phyloP scores from a whole-genome alignment of 1,140 invertebrate genomes.

The Drosophila kikkawai region DNA sequence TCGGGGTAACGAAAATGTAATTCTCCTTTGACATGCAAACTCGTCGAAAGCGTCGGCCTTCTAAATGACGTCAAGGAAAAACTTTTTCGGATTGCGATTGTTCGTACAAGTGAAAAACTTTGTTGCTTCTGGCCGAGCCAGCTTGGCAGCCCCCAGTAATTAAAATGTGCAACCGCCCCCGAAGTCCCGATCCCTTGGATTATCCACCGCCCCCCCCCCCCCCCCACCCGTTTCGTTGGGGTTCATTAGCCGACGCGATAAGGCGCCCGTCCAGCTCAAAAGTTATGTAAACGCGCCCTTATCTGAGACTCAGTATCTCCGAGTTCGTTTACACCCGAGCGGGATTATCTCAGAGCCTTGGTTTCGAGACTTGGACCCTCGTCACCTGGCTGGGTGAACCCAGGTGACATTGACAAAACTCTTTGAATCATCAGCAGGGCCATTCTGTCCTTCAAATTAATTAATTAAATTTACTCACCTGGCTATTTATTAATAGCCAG shows the following conservation, averaged over 20 bases:
- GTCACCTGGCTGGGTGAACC: not conserved
- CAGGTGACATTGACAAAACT: slow-evolving; percentile 24
- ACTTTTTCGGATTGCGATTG: slow-evolving; percentile 41
- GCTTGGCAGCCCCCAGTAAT: slow-evolving; percentile 37
- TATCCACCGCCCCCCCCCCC: no score
- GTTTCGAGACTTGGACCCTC: slow-evolving; percentile 2
- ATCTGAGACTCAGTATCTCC: slow-evolving; percentile 12
- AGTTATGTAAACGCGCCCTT: slow-evolving; percentile 39
- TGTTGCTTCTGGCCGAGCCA: slow-evolving; percentile 30
- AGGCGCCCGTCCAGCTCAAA: slow-evolving; percentile 13
- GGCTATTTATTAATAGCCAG: slow-evolving; percentile 27
- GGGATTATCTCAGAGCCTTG: slow-evolving; percentile 27
- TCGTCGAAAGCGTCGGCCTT: slow-evolving; percentile 42
- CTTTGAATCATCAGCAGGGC: slow-evolving; percentile 3
- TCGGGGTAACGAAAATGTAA: slow-evolving; percentile 59
- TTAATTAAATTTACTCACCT: slow-evolving; percentile 37
- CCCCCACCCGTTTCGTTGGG: not conserved
- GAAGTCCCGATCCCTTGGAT: not conserved
- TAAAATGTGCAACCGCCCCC: slow-evolving; percentile 47
- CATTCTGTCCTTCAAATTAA: slow-evolving; percentile 2
- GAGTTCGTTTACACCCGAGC: slow-evolving; percentile 31
- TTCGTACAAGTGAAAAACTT: slow-evolving; percentile 30
- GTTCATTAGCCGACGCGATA: slow-evolving; percentile 57
- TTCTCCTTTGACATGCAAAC: slow-evolving; percentile 77
- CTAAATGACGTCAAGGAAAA: slow-evolving; percentile 55